Evolutionary conservation across 2,797 vertebrate genomes (phyloP), one percentile per base, ranked within the genome.

Genomic region (Fratercula arctica): DNA sequence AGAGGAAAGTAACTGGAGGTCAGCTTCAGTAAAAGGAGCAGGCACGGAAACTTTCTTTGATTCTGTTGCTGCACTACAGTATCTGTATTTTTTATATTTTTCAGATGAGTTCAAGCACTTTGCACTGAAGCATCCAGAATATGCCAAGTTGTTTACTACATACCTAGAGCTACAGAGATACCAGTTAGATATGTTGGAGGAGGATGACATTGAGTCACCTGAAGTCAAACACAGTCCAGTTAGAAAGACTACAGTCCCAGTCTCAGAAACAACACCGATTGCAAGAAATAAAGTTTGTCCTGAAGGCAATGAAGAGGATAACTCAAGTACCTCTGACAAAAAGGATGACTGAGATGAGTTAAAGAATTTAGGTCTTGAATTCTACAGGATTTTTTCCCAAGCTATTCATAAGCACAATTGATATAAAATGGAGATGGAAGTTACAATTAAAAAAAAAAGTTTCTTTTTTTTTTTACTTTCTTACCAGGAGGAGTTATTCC

Each of bases 121-220:
- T 89, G 99, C 99, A 69, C 94, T 98, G 50, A 98, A 96, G 64
- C 99, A 99, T 94, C 99, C 99, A 4, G 99, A 99, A 95, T 99
- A 99, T 20, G 99, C 99, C 86, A 99, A 99, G 92, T 98, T 99
- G 70, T 99, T 99, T 95, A 99, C 99, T 59, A 99, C 99, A 1
- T 99, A 99, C 96, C 96, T 99, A 72, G 99, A 99, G 73, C 98
- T 99, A 8, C 99, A 99, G 98, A 98, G 99, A 6, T 98, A 98
- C 97, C 99, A 99, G 66, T 97, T 98, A 8, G 98, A 98, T 51
- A 97, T 98, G 18, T 33, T 96, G 70, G 98, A 98, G 51, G 96
- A 97, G 3, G 96, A 80, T 6, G 96, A 92, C 35, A 25, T 5
- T 9, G 37, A 82, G 50, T 15, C 68, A 43, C 33, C 28, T 3